These are phyloP conservation scores for Hippocampus mohnikei DNA, from an alignment of 2,113 vertebrate species.

Conservation along the genomic window DNA sequence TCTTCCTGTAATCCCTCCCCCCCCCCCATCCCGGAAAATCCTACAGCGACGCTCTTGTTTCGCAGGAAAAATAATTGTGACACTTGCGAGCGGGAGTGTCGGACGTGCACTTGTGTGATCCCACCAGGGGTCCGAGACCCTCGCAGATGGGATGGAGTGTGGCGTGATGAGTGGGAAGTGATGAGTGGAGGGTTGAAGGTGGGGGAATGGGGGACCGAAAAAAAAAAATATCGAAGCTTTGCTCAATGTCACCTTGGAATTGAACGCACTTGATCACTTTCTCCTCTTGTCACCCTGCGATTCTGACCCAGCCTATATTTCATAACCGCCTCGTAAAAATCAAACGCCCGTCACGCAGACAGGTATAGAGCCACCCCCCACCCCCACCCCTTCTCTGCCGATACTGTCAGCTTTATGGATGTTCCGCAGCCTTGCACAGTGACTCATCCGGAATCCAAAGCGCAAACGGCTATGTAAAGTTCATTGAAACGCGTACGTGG, in stretches of 20 bases:
- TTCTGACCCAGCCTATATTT: slow-evolving; percentile 1
- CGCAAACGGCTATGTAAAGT: slow-evolving; percentile 3
- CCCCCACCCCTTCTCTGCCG: slow-evolving; percentile 12
- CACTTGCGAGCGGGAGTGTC: slow-evolving; percentile 22
- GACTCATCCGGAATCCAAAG: slow-evolving; percentile 1
- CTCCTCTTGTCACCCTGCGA: slow-evolving; percentile 17
- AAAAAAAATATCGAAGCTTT: slow-evolving; percentile 18
- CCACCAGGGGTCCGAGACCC: slow-evolving; percentile 12
- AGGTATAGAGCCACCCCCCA: not conserved
- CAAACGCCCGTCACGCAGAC: slow-evolving; percentile 3
- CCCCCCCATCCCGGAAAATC: not conserved
- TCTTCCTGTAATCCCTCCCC: not conserved
- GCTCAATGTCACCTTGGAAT: slow-evolving; percentile 57
- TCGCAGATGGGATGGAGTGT: not conserved
- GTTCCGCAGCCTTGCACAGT: slow-evolving; percentile 14
- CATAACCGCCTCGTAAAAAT: slow-evolving; percentile 3
- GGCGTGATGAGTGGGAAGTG: slow-evolving; percentile 30
- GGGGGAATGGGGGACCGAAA: slow-evolving; percentile 6
- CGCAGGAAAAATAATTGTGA: slow-evolving; percentile 47
- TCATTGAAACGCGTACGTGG: slow-evolving; percentile 19
- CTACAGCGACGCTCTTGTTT: slow-evolving; percentile 49
- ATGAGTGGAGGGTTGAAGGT: slow-evolving; percentile 5
- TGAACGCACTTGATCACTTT: slow-evolving; percentile 46
- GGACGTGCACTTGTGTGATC: slow-evolving; percentile 27
- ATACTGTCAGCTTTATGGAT: slow-evolving; percentile 43